Conservation (phyloP, 2,888 invertebrate species). For the Metallyticus violacea region DNA sequence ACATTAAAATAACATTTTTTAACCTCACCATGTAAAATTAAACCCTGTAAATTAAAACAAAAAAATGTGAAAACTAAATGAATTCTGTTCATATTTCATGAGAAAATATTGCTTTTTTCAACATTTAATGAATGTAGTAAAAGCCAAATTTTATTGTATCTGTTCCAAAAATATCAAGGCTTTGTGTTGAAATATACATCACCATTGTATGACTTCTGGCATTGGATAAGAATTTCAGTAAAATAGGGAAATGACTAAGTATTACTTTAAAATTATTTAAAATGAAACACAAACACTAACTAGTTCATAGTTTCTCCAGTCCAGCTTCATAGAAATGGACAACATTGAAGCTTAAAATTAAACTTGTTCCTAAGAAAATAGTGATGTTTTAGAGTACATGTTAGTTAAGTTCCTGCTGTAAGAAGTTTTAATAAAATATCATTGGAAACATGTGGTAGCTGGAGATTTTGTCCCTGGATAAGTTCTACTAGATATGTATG, state of each 20-base stretch:
- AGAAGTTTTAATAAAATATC: neutral
- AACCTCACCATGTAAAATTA: neutral
- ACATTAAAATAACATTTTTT: neutral
- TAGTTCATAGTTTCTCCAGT: neutral
- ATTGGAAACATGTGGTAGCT: neutral
- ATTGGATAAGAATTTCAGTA: neutral
- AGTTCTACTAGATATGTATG: neutral
- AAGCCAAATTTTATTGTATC: neutral
- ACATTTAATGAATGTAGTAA: too few species aligned
- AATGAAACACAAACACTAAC: neutral
- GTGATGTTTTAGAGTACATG: neutral
- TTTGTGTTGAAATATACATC: neutral
- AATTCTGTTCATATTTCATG: neutral
- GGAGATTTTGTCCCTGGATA: conserved; percentile 2
- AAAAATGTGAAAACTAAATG: neutral
- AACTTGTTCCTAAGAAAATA: neutral
- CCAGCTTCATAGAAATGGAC: neutral
- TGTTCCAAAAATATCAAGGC: neutral
- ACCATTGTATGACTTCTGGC: neutral
- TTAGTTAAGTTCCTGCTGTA: neutral
- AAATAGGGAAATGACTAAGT: neutral
- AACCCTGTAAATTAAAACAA: neutral
- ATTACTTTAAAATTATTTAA: neutral
- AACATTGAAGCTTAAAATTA: neutral
- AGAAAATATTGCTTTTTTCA: neutral